Conservation (phyloP, 2,888 invertebrate genomes). For the Lithophane leautieri region DNA sequence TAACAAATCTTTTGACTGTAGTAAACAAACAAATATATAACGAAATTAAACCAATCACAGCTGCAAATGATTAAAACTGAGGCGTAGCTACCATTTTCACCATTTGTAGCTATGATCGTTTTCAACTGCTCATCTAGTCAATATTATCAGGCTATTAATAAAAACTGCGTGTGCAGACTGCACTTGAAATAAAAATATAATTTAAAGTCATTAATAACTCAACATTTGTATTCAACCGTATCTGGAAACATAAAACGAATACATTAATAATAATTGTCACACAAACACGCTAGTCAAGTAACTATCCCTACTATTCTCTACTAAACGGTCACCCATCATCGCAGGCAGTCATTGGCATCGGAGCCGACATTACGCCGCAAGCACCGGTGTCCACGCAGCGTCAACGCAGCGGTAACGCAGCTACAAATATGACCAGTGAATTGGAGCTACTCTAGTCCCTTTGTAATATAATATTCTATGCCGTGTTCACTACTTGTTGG, state of each 20-base stretch:
- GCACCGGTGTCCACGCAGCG: slow-evolving; percentile 51
- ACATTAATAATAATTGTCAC: slow-evolving; percentile 9
- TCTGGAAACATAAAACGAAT: neutral
- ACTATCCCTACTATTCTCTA: neutral
- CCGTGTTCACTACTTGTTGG: slow-evolving; percentile 30
- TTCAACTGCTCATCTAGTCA: neutral
- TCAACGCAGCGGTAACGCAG: slow-evolving; percentile 48
- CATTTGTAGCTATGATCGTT: neutral
- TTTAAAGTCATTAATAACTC: slow-evolving; percentile 8
- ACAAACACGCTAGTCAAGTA: slow-evolving; percentile 16
- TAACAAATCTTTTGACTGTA: neutral
- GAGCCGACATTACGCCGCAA: slow-evolving; percentile 55
- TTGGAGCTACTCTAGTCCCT: slow-evolving; percentile 30
- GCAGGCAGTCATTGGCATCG: slow-evolving; percentile 58
- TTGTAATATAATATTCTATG: slow-evolving; percentile 63
- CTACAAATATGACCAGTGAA: slow-evolving; percentile 48
- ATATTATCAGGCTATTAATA: neutral
- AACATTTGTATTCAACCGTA: neutral
- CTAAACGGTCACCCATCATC: slow-evolving; percentile 62
- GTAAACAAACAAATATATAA: too few species aligned
- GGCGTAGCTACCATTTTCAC: neutral
- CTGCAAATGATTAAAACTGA: neutral
- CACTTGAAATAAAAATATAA: neutral
- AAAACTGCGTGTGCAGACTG: neutral
- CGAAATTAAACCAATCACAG: too few species aligned